These are phyloP conservation scores for Xyrichtys novacula DNA, from an alignment of 2,797 vertebrate species.

Conservation along the genomic window DNA sequence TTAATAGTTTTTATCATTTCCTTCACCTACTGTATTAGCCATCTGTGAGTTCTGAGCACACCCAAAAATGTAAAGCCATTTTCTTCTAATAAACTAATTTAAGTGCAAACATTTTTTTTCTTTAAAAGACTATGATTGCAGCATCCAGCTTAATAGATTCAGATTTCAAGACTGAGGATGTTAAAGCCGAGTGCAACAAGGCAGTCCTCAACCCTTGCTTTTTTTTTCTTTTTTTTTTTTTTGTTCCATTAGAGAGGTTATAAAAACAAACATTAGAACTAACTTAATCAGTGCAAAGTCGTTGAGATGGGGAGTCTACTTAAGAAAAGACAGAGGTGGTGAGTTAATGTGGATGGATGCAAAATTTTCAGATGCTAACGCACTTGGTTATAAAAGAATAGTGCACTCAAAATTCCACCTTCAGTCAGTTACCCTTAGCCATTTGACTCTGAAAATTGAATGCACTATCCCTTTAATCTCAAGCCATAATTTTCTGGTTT, in stretches of 20 bases:
- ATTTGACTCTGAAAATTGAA: slow-evolving; percentile 43
- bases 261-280: slow-evolving; percentile 79
- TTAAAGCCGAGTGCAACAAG: slow-evolving; percentile 86
- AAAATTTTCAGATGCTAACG: slow-evolving; percentile 69
- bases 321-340: slow-evolving; percentile 74
- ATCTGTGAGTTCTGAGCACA: slow-evolving; percentile 86
- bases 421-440: slow-evolving; percentile 51
- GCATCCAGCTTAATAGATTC: slow-evolving; percentile 92
- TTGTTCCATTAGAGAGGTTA: slow-evolving; percentile 82
- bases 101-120: slow-evolving; percentile 92
- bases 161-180: slow-evolving; percentile 88
- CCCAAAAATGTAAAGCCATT: slow-evolving; percentile 89
- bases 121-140: slow-evolving; percentile 89
- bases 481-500: slow-evolving; percentile 70
- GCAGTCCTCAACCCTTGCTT: slow-evolving; percentile 85
- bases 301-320: slow-evolving; percentile 84
- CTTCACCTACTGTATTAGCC: slow-evolving; percentile 86
- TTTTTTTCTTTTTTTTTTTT: slow-evolving; percentile 58
- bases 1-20: slow-evolving; percentile 81
- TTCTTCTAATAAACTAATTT: slow-evolving; percentile 91
- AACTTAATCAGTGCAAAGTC: slow-evolving; percentile 94
- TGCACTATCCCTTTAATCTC: slow-evolving; percentile 70
- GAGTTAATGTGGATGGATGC: slow-evolving; percentile 74
- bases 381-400: slow-evolving; percentile 72
- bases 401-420: slow-evolving; percentile 56